phyloP scores from a whole-genome alignment of 2,113 vertebrate genomes.

The Perca schrenkii region DNA sequence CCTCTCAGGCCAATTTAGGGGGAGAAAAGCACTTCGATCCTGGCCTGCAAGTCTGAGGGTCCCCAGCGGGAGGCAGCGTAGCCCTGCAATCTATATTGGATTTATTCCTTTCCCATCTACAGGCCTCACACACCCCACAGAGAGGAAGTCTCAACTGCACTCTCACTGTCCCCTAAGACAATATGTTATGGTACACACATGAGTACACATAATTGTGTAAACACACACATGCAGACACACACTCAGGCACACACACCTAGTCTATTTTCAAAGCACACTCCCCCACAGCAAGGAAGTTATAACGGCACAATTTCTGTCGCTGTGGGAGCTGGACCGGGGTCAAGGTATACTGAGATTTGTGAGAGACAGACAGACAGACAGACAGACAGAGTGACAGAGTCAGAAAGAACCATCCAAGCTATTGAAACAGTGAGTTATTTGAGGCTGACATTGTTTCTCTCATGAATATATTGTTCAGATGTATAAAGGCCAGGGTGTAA shows the following conservation, averaged over 20 bases:
- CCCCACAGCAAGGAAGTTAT: conserved; percentile 80
- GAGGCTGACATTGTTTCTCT: conserved; percentile 57
- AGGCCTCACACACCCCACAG: conserved; percentile 80
- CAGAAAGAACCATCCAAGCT: conserved; percentile 32
- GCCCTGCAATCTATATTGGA: conserved; percentile 87
- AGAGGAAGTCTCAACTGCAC: conserved; percentile 81
- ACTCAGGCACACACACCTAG: conserved; percentile 58
- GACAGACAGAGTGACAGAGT: background rate
- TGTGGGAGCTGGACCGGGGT: conserved; percentile 73
- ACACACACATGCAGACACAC: conserved; percentile 68
- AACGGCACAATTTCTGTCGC: conserved; percentile 72
- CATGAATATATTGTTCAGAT: conserved; percentile 65
- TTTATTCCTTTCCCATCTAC: conserved; percentile 88
- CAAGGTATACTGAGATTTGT: conserved; percentile 64
- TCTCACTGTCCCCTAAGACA: conserved; percentile 73
- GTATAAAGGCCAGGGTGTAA: conserved; percentile 72
- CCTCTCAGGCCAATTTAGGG: conserved; percentile 81
- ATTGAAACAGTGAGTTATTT: conserved; percentile 52
- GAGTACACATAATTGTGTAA: conserved; percentile 72
- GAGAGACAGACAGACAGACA: conserved; percentile 47
- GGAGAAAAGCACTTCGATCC: conserved; percentile 82
- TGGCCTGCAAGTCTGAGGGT: conserved; percentile 83
- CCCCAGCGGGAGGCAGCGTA: conserved; percentile 87
- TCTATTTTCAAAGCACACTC: conserved; percentile 72
- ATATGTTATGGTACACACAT: conserved; percentile 77